Percentiles rank a stretch among this genome's conserved stretches.
Conservation (phyloP, 2,113 vertebrate species). For the Budorcas taxicolor region DNA sequence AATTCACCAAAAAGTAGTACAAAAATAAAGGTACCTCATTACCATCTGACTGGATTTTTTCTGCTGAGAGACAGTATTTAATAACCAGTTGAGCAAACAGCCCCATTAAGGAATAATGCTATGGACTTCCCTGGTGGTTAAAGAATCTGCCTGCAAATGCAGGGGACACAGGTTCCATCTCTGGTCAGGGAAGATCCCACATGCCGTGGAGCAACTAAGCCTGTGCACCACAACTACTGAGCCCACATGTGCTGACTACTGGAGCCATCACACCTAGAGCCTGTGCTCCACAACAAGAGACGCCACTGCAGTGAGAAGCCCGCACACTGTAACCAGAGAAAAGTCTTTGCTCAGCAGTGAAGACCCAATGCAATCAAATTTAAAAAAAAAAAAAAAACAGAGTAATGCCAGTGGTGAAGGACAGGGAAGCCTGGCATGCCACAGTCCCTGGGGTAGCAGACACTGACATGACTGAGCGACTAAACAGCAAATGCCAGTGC, state of each 20-base stretch:
- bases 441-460: not conserved
- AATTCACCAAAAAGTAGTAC: not conserved
- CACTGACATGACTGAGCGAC: accelerated
- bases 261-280: not conserved
- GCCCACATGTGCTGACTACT: accelerated
- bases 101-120: not conserved
- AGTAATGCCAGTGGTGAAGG: not conserved
- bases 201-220: not conserved
- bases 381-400: no score
- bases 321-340: not conserved
- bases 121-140: not conserved
- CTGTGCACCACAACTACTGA: not conserved
- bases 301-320: not conserved
- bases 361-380: not conserved
- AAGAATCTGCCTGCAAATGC: not conserved
- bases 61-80: not conserved
- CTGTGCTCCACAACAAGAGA: not conserved
- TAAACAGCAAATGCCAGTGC: no score
- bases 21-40: not conserved
- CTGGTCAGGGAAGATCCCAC: not conserved
- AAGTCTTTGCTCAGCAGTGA: not conserved
- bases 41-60: not conserved
- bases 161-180: not conserved
- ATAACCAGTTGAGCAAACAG: not conserved
- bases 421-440: not conserved